These are phyloP conservation scores for Dipodomys spectabilis DNA, from an alignment of 2,113 vertebrate species.

Conservation along the genomic window DNA sequence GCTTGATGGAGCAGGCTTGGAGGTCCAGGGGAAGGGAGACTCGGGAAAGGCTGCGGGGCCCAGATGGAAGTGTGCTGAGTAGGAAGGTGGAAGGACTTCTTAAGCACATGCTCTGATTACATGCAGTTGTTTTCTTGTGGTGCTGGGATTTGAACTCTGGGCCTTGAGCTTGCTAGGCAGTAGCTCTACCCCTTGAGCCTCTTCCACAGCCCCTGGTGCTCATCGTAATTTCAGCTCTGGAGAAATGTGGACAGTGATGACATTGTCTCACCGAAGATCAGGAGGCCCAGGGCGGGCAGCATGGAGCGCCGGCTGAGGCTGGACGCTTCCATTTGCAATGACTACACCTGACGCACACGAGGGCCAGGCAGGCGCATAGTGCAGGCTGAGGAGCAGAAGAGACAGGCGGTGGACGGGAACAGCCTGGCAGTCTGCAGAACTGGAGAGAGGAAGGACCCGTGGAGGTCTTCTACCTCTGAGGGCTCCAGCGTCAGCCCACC, in stretches of 20 bases:
- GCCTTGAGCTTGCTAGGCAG: too few species aligned
- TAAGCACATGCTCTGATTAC: neutral
- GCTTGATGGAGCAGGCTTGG: too few species aligned
- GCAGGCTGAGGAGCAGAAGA: neutral
- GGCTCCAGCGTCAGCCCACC: fast-evolving
- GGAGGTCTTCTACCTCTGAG: neutral
- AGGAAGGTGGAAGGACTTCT: neutral
- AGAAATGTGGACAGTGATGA: fast-evolving
- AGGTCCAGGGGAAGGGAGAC: too few species aligned
- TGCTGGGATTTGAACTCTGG: too few species aligned
- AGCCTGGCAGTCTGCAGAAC: fast-evolving
- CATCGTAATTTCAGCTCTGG: neutral
- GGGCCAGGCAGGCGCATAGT: fast-evolving
- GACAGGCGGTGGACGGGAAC: fast-evolving
- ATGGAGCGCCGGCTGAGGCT: neutral
- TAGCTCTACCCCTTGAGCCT: too few species aligned
- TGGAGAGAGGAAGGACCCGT: neutral
- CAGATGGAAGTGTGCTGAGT: fast-evolving
- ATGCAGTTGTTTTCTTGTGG: too few species aligned
- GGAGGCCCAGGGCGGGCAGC: neutral
- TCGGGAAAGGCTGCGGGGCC: fast-evolving
- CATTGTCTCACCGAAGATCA: neutral
- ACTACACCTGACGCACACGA: fast-evolving
- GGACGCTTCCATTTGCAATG: too few species aligned
- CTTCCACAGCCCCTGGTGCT: too few species aligned